A percentile compares a stretch with the other conserved stretches of the same genome.
Conservation (phyloP, 1,140 invertebrate genomes). For the Heliothis virescens region DNA sequence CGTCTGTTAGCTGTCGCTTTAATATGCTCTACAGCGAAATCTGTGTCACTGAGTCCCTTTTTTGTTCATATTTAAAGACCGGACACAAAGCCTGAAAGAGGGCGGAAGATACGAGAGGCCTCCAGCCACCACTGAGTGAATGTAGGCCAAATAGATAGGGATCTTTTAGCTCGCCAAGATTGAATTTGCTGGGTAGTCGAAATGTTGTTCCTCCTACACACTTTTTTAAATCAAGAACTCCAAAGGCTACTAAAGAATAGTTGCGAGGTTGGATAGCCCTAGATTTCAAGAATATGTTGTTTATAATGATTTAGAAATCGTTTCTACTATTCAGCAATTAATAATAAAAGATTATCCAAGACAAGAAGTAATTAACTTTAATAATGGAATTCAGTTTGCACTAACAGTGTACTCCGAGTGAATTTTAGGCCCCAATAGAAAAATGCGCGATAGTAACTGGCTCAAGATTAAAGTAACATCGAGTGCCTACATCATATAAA, state of each 20-base stretch:
- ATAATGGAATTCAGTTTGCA: too few species aligned
- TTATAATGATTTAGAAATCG: too few species aligned
- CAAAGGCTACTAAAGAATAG: not conserved
- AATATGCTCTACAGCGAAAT: conserved; percentile 26
- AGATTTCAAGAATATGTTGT: too few species aligned
- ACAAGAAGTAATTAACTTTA: too few species aligned
- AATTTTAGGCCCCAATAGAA: not conserved
- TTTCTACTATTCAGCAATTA: too few species aligned
- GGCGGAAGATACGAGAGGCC: conserved; percentile 27
- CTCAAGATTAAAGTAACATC: conserved; percentile 14
- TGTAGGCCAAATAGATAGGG: conserved; percentile 31
- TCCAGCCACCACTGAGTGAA: conserved; percentile 14
- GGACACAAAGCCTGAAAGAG: conserved; percentile 31
- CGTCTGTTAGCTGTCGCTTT: not conserved
- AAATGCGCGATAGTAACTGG: conserved; percentile 13
- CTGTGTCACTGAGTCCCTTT: conserved; percentile 31
- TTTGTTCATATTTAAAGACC: conserved; percentile 27
- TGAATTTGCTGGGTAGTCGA: conserved; percentile 18
- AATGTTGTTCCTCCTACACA: not conserved
- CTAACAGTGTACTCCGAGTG: not conserved
- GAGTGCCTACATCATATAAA: conserved; percentile 29
- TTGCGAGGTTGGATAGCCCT: too few species aligned
- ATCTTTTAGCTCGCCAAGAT: conserved; percentile 22
- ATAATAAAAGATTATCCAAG: too few species aligned
- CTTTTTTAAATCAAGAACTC: not conserved